A percentile compares a stretch with the other conserved stretches of the same genome.
These are phyloP conservation scores for Lota lota DNA, from an alignment of 2,113 vertebrate species.

Conservation along the genomic window DNA sequence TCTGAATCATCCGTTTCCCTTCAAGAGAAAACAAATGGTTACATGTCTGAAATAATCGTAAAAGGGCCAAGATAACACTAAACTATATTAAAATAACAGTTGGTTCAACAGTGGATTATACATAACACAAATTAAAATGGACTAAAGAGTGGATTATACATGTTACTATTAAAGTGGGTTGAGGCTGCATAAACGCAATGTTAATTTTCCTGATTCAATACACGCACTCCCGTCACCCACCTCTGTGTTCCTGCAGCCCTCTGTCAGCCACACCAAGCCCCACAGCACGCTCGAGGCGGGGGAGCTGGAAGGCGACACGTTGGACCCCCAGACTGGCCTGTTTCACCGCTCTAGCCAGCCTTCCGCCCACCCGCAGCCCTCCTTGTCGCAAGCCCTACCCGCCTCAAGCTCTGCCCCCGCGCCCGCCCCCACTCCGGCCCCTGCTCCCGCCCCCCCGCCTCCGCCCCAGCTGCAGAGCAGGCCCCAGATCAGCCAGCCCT, in stretches of 20 bases:
- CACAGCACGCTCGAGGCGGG: slow-evolving; percentile 83
- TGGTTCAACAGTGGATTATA: too few relatives aligned
- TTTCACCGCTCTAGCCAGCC: slow-evolving; percentile 88
- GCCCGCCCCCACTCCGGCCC: slow-evolving; percentile 4
- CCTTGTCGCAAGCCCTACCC: slow-evolving; percentile 66
- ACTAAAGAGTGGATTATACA: too few relatives aligned
- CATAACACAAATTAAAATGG: too few relatives aligned
- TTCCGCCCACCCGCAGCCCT: slow-evolving; percentile 36
- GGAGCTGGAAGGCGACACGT: slow-evolving; percentile 92
- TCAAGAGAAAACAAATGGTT: too few relatives aligned
- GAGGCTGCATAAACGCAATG: too few relatives aligned
- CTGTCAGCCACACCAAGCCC: slow-evolving; percentile 78
- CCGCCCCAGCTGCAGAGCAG: slow-evolving; percentile 63
- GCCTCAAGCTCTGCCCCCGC: neutral
- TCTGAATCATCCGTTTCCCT: too few relatives aligned
- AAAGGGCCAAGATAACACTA: too few relatives aligned
- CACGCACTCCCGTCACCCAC: neutral
- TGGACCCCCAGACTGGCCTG: slow-evolving; percentile 97
- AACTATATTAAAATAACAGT: too few relatives aligned
- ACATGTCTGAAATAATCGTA: too few relatives aligned
- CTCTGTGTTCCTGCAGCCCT: slow-evolving; percentile 56
- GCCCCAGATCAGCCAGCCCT: slow-evolving; percentile 75
- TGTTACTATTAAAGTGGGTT: too few relatives aligned
- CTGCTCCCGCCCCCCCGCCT: neutral
- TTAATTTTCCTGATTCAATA: too few relatives aligned